These are phyloP conservation scores for Anseranas semipalmata DNA, from an alignment of 2,113 vertebrate species.

Conservation along the genomic window DNA sequence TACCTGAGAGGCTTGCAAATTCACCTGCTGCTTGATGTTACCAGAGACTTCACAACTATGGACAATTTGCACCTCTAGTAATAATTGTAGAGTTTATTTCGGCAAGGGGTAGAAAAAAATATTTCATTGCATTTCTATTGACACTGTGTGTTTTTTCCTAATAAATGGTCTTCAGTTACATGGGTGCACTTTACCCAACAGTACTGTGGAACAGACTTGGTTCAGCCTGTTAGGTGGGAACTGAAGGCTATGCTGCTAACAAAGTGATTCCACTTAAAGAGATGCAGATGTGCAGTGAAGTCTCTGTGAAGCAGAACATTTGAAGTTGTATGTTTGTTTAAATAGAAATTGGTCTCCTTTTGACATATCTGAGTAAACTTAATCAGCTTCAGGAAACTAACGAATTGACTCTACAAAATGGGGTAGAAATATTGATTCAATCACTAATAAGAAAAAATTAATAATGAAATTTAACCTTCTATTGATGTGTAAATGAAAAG, in stretches of 20 bases:
- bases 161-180: not conserved
- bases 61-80: not conserved
- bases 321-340: not conserved
- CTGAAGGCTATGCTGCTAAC: not conserved
- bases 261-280: slow-evolving; percentile 4
- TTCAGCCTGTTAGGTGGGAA: not conserved
- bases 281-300: slow-evolving; percentile 15
- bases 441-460: slow-evolving; percentile 32
- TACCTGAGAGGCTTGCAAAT: not conserved
- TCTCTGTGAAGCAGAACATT: not conserved
- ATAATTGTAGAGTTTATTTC: not conserved
- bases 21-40: not conserved
- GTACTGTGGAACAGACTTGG: not conserved
- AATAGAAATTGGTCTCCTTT: not conserved
- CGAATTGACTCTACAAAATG: not conserved
- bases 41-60: not conserved
- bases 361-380: not conserved
- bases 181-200: not conserved
- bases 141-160: not conserved
- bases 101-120: not conserved
- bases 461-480: slow-evolving; percentile 9
- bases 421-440: slow-evolving; percentile 10
- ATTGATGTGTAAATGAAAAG: slow-evolving; percentile 70
- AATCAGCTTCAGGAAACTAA: not conserved
- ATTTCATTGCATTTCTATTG: not conserved